phyloP scores from a whole-genome alignment of 2,888 invertebrate species.

The Ephialtes manifestator region DNA sequence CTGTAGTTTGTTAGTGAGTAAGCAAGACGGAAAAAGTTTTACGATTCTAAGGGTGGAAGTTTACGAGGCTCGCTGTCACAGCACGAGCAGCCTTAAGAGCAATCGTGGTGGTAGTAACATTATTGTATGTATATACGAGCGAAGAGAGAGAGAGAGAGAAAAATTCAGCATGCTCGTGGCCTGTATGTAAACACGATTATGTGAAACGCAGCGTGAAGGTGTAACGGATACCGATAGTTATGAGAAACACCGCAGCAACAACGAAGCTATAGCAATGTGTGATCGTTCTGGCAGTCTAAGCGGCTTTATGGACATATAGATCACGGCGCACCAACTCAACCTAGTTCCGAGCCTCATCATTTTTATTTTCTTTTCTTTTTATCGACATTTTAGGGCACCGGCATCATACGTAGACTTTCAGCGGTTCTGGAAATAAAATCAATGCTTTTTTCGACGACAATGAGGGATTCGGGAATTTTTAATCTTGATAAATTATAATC shows the following conservation, averaged over 20 bases:
- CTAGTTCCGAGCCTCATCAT: neutral
- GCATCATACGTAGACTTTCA: too few relatives aligned
- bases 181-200: slow-evolving; percentile 73
- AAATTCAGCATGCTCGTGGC: slow-evolving; percentile 2
- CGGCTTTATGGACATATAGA: neutral
- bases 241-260: slow-evolving; percentile 60
- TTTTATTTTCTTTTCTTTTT: neutral
- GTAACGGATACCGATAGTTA: slow-evolving; percentile 68
- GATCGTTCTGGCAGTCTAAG: slow-evolving; percentile 30
- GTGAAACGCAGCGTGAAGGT: slow-evolving; percentile 68
- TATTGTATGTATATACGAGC: slow-evolving; percentile 55
- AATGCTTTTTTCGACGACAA: too few relatives aligned
- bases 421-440: too few relatives aligned
- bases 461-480: too few relatives aligned
- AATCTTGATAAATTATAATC: too few relatives aligned
- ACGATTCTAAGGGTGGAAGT: slow-evolving; percentile 68
- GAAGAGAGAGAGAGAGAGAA: slow-evolving; percentile 58
- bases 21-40: slow-evolving; percentile 66
- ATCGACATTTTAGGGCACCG: neutral
- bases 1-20: slow-evolving; percentile 3
- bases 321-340: neutral
- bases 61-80: slow-evolving; percentile 73
- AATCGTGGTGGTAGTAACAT: slow-evolving; percentile 55
- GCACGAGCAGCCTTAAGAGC: slow-evolving; percentile 62
- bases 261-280: slow-evolving; percentile 14